phyloP scores from a whole-genome alignment of 2,797 vertebrate species.

The Neosilurus hyrtlii region DNA sequence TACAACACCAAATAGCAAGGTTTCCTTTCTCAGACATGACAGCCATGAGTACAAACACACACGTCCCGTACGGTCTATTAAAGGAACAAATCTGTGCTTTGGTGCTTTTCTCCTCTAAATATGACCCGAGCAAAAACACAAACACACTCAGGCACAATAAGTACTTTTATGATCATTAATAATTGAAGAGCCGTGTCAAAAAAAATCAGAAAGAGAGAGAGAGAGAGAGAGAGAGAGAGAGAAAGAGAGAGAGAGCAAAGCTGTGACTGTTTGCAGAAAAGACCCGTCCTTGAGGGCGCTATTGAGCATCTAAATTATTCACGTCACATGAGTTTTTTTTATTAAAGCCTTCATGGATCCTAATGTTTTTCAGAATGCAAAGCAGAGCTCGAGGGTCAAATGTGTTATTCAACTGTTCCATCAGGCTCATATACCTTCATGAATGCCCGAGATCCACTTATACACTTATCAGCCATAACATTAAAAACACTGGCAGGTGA shows the following conservation, averaged over 20 bases:
- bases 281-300: slow-evolving; percentile 38
- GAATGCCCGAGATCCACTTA: background rate
- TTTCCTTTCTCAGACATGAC: background rate
- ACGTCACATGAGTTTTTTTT: slow-evolving; percentile 1
- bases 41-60: background rate
- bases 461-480: background rate
- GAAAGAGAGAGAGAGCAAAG: background rate
- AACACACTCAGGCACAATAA: slow-evolving; percentile 7
- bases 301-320: slow-evolving; percentile 40
- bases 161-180: slow-evolving; percentile 19
- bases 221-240: background rate
- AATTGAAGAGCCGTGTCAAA: slow-evolving; percentile 10
- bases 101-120: background rate
- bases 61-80: background rate
- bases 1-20: background rate
- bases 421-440: background rate
- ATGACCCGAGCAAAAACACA: background rate
- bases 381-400: slow-evolving; percentile 20
- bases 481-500: too few relatives aligned
- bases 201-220: background rate
- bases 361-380: background rate
- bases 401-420: slow-evolving; percentile 14
- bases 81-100: background rate
- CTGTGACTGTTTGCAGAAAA: slow-evolving; percentile 30
- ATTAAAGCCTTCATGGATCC: background rate